A percentile compares a stretch with the other conserved stretches of the same genome.
Conservation (phyloP, 1,140 invertebrate genomes). For the Aphelinus atriplicis region DNA sequence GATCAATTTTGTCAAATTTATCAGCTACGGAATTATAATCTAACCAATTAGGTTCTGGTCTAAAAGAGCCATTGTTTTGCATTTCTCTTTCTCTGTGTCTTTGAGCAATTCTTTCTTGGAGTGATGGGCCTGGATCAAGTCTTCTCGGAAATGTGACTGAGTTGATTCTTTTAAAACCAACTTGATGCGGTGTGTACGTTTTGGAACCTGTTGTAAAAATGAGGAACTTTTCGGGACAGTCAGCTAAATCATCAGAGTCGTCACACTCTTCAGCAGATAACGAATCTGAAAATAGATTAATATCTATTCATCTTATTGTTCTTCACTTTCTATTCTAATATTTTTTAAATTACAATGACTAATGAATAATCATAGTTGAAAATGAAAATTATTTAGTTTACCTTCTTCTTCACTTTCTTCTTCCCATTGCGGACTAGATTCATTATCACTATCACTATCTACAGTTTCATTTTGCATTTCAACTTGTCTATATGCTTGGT, state of each 20-base stretch:
- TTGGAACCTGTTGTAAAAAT: slow-evolving; percentile 88
- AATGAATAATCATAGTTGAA: too few relatives aligned
- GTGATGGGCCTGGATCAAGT: slow-evolving; percentile 74
- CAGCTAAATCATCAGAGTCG: slow-evolving; percentile 66
- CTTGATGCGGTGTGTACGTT: slow-evolving; percentile 89
- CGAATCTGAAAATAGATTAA: slow-evolving; percentile 46
- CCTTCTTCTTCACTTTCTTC: slow-evolving; percentile 51
- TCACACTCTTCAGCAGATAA: slow-evolving; percentile 61
- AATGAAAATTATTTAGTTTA: slow-evolving; percentile 1
- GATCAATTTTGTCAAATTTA: slow-evolving; percentile 82
- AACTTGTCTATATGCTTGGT: slow-evolving; percentile 68
- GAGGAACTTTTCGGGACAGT: slow-evolving; percentile 77
- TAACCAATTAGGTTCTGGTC: slow-evolving; percentile 73
- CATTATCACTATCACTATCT: slow-evolving; percentile 57
- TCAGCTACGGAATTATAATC: slow-evolving; percentile 77
- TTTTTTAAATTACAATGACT: too few relatives aligned
- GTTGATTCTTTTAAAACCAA: slow-evolving; percentile 85
- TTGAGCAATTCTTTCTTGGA: slow-evolving; percentile 74
- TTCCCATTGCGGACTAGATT: slow-evolving; percentile 48
- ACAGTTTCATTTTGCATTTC: slow-evolving; percentile 61
- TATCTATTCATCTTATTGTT: background rate
- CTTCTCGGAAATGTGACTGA: slow-evolving; percentile 77
- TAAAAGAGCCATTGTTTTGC: slow-evolving; percentile 61
- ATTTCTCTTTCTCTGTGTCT: slow-evolving; percentile 67
- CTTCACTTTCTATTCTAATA: too few relatives aligned